Base-by-base conservation (phyloP, 92 coral and sea anemone genomes). In the Paramuricea clavata region DNA sequence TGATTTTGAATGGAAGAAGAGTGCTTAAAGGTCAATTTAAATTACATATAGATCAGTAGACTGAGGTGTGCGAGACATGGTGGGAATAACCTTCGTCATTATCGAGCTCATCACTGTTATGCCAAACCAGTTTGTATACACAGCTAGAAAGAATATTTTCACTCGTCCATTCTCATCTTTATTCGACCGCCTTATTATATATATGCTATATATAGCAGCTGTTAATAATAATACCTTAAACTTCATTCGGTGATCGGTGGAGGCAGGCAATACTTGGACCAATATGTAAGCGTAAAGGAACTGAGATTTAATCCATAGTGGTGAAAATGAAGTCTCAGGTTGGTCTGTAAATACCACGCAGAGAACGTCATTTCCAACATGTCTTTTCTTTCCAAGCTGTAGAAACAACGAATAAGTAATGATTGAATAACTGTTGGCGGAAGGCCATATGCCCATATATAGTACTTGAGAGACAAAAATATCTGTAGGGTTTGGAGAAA, bases 341-440 rank as follows among this genome's bases (percentile, higher is more conserved):
- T 94, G 97, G 49, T 97, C 99, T 86, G 93, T 90, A 87, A 94
- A 97, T 57, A 97, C 89, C 49, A 97, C 81, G 52, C 99, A 97
- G 12, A 93, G 95, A 47, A 97, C 95, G 82, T 97, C 99, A 43
- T 97, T 97, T 0, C 99, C 99, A 61, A 97, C 93, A 83, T 97
- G 99, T 41, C 99, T 83, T 85, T 96, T 96, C 88, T 98, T 91
- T 73, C 95, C 97, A 31, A 96, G 81, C 99, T 96, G 78, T 11
- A 44, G 36, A 31, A 57, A 52, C 30, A 79, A 67, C 16, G 21
- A 16, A 19, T 19, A n/a, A n/a, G n/a, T n/a, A n/a, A n/a, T n/a
- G n/a, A n/a, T n/a, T n/a, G n/a, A n/a, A n/a, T n/a, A n/a, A n/a
- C n/a, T n/a, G n/a, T n/a, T n/a, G n/a, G n/a, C n/a, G n/a, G n/a